Base-by-base conservation (phyloP, 92 coral and sea anemone species). In the Palythoa caribaeorum region DNA sequence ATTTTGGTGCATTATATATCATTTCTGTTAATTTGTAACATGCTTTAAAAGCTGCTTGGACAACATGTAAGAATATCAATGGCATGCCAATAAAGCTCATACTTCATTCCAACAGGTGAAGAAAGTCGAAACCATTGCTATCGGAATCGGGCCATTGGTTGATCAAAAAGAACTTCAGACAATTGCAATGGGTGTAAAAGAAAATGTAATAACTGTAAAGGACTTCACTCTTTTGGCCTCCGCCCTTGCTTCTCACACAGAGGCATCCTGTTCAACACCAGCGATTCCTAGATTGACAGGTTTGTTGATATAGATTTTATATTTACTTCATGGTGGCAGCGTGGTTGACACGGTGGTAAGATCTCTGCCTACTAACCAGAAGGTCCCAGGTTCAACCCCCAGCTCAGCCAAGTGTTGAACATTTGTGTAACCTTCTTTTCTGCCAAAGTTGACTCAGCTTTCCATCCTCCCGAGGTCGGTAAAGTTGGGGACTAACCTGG, bases 71-170 rank as follows among this genome's bases (percentile, higher is more conserved):
- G 70, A 16, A 3, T 19, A 62, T 16, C 3, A 63, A 7, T 16
- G 21, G 2, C 21, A 6, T n/a, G 9, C 7, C 21, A 63, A 63
- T 16, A 19, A 9, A 13, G 13, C 66, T 8, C 73, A 9, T 70
- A 9, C 52, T 21, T 28, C 7, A 20, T 54, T 19, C 1, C 28
- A 77, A 55, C n/a, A 77, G 83, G 66, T 44, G 21, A 52, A 76
- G 44, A 76, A 76, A 17, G 80, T 76, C 17, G 20, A 15, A 11
- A 50, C 59, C 3, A 63, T 80, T 80, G 85, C 85, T 8, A 59
- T 80, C 20, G 85, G 85, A 60, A 80, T 80, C 12, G 85, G 85
- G 1, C 73, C n/a, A 15, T 62, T 80, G 19, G 57, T 80, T 12
- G 37, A 44, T 51, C 8, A 63, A 3, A 9, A 28, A 17, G 85